Base-by-base conservation (phyloP, 2,113 vertebrate genomes). In the Dasypus novemcinctus region DNA sequence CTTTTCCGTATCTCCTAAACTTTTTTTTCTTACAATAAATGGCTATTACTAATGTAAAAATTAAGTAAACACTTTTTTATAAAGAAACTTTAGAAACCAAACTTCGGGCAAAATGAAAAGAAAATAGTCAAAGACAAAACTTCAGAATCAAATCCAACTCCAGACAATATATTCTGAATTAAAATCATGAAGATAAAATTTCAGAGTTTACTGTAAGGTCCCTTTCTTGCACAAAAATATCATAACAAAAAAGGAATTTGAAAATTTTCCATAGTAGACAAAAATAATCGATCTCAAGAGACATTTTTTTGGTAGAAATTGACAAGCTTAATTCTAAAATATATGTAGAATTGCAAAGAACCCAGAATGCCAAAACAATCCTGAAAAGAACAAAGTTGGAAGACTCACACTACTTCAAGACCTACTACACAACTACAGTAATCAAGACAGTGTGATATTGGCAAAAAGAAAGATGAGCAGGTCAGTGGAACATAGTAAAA, bases 121-220 rank as follows among this genome's bases (percentile, higher is more conserved):
- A 38, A n/a, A 71, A 84, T 33, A 74, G 68, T 66, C 36, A 46
- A 72, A 49, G 29, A 75, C 33, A 74, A 82, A 63, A 83, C 5
- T 33, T 20, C 33, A 68, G 31, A 88, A n/a, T 49, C 71, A 57
- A 68, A 68, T 36, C 41, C 83, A 83, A 46, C 21, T 1, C 66
- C 29, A 93, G 5, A n/a, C 0, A 66, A 69, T 52, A 68, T 31
- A 93, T 57, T 59, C 36, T 52, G 21, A 87, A 61, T 68, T 81
- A 31, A 93, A 86, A 76, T 61, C 38, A 68, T 31, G 43, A 52
- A 80, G 83, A 95, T 57, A 78, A 95, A 93, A 63, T 74, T 86
- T 57, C 15, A 75, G 75, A 63, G 15, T 72, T 75, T 90, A 68
- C 64, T 64, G 38, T 81, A 68, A 74, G 57, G 27, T 3, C 9